Evolutionary conservation across 1,140 invertebrate species (phyloP), one percentile per base, ranked within the genome.

Genomic region (Drosophila sproati): DNA sequence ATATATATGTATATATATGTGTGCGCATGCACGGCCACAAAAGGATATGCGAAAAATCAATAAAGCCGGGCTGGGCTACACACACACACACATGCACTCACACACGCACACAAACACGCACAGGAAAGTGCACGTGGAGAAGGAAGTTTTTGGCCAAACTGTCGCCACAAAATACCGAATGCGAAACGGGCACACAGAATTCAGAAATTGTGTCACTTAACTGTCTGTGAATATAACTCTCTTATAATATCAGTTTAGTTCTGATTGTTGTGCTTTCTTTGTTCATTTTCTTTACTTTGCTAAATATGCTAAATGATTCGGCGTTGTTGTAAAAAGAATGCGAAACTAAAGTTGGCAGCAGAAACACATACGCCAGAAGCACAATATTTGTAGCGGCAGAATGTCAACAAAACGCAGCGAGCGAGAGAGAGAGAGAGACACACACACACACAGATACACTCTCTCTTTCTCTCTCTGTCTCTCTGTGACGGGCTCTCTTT

Each of bases 131-230:
- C 69, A 72, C 69, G 69, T 72, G 69, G 69, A 63, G 10, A 43
- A 43, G 39, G 39, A 43, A 43, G 10, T 43, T 43, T 43, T n/a
- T n/a, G 10, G 39, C 37, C 6, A 39, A 8, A 39, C 37, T 2
- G 7, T n/a, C 39, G 7, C 39, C 39, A 0, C 10, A 43, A 43
- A 43, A 43, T 43, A 43, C 39, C 39, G 10, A 43, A 43, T n/a
- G 39, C 10, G 39, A 43, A 43, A 31, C 37, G 55, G 55, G 55
- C 37, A 57, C 55, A 57, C 8, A 8, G 39, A 8, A 52, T 55
- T 28, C 28, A 50, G 73, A 73, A 88, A 89, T 80, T 88, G 85
- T 88, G 85, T 88, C 85, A 90, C 67, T 78, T 90, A 88, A 88
- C 85, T 90, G 85, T 88, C 69, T 68, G 47, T 45, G 45, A 72